These are phyloP conservation scores for Belgica antarctica DNA, from an alignment of 2,888 invertebrate species.

Conservation along the genomic window DNA sequence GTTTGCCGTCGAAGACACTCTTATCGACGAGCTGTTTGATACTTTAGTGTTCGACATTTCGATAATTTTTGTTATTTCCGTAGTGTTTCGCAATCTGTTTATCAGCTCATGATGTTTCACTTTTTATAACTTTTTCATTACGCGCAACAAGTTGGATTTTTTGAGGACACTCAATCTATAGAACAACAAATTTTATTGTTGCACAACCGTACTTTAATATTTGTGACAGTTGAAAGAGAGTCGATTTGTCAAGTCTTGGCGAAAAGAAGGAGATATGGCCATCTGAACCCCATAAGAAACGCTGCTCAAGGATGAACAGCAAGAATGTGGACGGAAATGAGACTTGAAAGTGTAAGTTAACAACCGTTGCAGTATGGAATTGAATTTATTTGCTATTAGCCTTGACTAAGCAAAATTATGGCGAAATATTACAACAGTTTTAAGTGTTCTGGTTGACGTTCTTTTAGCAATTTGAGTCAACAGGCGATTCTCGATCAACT, in stretches of 20 bases:
- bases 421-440: too few relatives aligned
- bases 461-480: too few relatives aligned
- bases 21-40: conserved; percentile 34
- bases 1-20: conserved; percentile 11
- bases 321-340: too few relatives aligned
- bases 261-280: too few relatives aligned
- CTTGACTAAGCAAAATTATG: conserved; percentile 25
- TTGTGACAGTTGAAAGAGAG: background rate
- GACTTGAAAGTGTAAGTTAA: too few relatives aligned
- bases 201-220: background rate
- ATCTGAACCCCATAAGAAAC: too few relatives aligned
- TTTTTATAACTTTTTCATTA: conserved; percentile 5
- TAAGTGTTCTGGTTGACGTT: too few relatives aligned
- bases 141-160: background rate
- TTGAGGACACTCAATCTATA: conserved; percentile 9
- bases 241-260: background rate
- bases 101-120: conserved; percentile 4
- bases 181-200: background rate
- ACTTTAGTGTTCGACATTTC: conserved; percentile 41
- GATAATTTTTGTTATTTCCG: conserved; percentile 5
- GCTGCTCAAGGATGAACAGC: too few relatives aligned
- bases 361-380: too few relatives aligned
- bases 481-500: too few relatives aligned
- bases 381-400: conserved; percentile 30
- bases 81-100: conserved; percentile 8